These are phyloP conservation scores for Kryptolebias marmoratus DNA, from an alignment of 2,113 vertebrate species.

Conservation along the genomic window DNA sequence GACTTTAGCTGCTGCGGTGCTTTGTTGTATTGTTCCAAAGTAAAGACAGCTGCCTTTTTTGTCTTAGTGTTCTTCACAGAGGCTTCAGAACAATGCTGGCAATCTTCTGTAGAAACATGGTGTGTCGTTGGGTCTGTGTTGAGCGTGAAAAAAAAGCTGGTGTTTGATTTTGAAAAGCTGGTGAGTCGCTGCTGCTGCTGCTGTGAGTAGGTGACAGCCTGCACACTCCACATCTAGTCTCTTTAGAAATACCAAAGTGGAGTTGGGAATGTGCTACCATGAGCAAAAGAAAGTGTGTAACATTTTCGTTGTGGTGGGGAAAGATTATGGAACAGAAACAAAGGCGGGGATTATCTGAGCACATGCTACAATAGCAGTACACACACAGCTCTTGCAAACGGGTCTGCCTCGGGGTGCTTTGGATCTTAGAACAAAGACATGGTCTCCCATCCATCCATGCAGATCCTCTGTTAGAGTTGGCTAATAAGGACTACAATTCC, in stretches of 20 bases:
- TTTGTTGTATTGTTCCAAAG: conserved; percentile 61
- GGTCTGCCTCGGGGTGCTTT: conserved; percentile 64
- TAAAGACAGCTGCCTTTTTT: conserved; percentile 72
- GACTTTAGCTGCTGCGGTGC: conserved; percentile 43
- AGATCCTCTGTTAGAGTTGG: conserved; percentile 63
- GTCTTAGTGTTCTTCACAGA: conserved; percentile 51
- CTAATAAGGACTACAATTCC: conserved; percentile 72
- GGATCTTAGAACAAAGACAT: conserved; percentile 72
- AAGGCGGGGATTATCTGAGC: conserved; percentile 73
- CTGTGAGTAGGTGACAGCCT: conserved; percentile 55
- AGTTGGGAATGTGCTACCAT: conserved; percentile 13
- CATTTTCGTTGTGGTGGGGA: conserved; percentile 54
- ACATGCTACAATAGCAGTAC: conserved; percentile 68
- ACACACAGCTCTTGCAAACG: conserved; percentile 53
- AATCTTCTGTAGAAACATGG: conserved; percentile 58
- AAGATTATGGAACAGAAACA: conserved; percentile 64
- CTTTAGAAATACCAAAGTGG: conserved; percentile 57
- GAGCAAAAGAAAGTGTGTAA: conserved; percentile 54
- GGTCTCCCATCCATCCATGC: conserved; percentile 68
- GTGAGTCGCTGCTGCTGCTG: conserved; percentile 42
- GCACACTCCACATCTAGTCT: conserved; percentile 56
- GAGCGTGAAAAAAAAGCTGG: conserved; percentile 46
- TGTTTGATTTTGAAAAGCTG: conserved; percentile 67
- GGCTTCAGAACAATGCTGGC: conserved; percentile 64
- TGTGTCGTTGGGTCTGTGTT: conserved; percentile 48